Conservation (phyloP, 1,140 invertebrate species). For the Hermatobates lingyangjiaoensis region DNA sequence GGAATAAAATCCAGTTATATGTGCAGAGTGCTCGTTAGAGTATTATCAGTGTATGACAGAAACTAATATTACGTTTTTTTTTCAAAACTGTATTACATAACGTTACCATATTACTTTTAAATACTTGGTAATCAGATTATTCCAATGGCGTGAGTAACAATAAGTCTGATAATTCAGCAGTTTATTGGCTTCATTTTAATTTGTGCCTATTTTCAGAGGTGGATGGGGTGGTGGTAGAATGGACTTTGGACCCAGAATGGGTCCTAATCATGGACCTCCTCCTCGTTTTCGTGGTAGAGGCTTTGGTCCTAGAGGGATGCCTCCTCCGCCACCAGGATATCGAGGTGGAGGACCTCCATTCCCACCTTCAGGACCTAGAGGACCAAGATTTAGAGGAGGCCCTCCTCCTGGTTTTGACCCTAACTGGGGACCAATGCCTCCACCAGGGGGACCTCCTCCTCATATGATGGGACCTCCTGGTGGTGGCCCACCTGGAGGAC, state of each 20-base stretch:
- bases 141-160: too few relatives aligned
- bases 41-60: too few relatives aligned
- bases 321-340: constrained; percentile 27
- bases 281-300: constrained; percentile 34
- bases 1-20: too few relatives aligned
- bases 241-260: constrained; percentile 20
- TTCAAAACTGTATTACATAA: too few relatives aligned
- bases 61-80: too few relatives aligned
- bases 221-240: constrained; percentile 16
- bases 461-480: constrained; percentile 30
- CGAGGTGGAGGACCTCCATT: constrained; percentile 29
- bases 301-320: constrained; percentile 43
- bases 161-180: too few relatives aligned
- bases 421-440: constrained; percentile 32
- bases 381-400: constrained; percentile 23
- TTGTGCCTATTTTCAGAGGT: constrained; percentile 13
- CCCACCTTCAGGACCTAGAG: constrained; percentile 25
- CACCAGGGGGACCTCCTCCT: constrained; percentile 33
- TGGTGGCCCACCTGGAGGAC: constrained; percentile 25
- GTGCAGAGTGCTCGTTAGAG: too few relatives aligned
- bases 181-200: neutral
- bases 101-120: too few relatives aligned
- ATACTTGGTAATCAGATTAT: too few relatives aligned
- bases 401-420: constrained; percentile 29
- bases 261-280: constrained; percentile 23